Evolutionary conservation across 2,797 vertebrate species (phyloP), one percentile per base, ranked within the genome.

Genomic region (Xenopus petersii): DNA sequence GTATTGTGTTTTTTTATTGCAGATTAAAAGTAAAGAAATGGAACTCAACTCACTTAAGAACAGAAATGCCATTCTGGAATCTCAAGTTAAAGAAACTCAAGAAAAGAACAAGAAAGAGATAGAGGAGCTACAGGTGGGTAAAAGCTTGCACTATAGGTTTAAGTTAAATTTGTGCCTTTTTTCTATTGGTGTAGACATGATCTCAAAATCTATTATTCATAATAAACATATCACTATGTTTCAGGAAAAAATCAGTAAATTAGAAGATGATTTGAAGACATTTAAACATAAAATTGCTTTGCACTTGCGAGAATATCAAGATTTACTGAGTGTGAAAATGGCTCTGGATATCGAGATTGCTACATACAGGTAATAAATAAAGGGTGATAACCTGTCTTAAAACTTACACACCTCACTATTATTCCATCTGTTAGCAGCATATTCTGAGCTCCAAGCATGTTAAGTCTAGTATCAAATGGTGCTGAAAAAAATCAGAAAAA

Each of bases 261-360:
- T 92, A 64, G 86, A 92, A 80, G 77, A 89, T 59, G 88, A 93
- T 65, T 81, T 91, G 64, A 91, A 90, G 84, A 81, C 88, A 74
- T 88, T 83, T 49, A 93, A 93, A 80, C 88, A 87, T 77, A 92
- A 87, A 81, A 92, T 88, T 73, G 89, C 90, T 0, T 75, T 91
- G 67, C 92, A 91, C 78, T 87, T 93, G 80, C 83, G 89, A 0
- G 87, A 92, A 64, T 92, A 93, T 85, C 91, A 93, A 85, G 90
- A 92, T 5, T 89, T 92, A 47, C 13, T 77, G 48, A 77, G 59
- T 49, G 48, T 91, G 64, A 93, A 94, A 82, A 93, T 93, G 92
- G 82, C 89, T 70, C 83, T 94, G 51, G 91, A 93, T 76, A 91
- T 93, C 77, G 91, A 93, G 82, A 92, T 93, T 56, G 89, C 89